Percentiles rank a stretch among this genome's conserved stretches.
These are phyloP conservation scores for Labeo catla DNA, from an alignment of 2,113 vertebrate species.

Conservation along the genomic window DNA sequence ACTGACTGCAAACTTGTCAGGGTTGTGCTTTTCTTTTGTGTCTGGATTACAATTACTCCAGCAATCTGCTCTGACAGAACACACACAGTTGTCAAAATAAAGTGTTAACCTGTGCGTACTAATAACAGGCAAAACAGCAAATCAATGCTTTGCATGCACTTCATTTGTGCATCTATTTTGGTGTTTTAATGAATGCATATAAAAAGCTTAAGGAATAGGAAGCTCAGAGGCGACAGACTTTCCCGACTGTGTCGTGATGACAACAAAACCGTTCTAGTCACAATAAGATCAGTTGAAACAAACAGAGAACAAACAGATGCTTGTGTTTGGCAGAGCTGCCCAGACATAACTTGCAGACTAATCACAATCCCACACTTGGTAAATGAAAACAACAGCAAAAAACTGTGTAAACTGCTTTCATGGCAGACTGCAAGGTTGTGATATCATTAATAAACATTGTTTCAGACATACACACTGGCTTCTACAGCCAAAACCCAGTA, in stretches of 20 bases:
- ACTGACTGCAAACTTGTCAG: neutral
- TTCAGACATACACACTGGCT: neutral
- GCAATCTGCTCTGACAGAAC: neutral
- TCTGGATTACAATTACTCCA: slow-evolving; percentile 30
- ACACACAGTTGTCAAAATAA: slow-evolving; percentile 27
- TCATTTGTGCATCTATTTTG: slow-evolving; percentile 37
- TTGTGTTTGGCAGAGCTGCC: slow-evolving; percentile 1
- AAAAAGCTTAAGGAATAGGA: slow-evolving; percentile 39
- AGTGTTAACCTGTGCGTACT: neutral
- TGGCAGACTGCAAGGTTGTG: neutral
- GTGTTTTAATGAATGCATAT: slow-evolving; percentile 39
- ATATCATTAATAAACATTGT: slow-evolving; percentile 30
- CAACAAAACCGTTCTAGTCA: slow-evolving; percentile 26
- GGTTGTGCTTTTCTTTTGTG: neutral
- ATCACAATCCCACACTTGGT: slow-evolving; percentile 15
- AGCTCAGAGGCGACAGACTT: neutral
- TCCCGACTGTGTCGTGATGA: slow-evolving; percentile 19
- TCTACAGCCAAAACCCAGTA: neutral
- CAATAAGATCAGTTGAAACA: neutral
- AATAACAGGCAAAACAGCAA: neutral
- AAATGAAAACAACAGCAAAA: neutral
- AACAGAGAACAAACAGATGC: neutral
- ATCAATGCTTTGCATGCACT: slow-evolving; percentile 24
- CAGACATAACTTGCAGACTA: slow-evolving; percentile 24
- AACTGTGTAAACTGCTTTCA: slow-evolving; percentile 30